Evolutionary conservation across 2,888 invertebrate species (phyloP), one percentile per base, ranked within the genome.

Genomic region (Drosophila falleni): DNA sequence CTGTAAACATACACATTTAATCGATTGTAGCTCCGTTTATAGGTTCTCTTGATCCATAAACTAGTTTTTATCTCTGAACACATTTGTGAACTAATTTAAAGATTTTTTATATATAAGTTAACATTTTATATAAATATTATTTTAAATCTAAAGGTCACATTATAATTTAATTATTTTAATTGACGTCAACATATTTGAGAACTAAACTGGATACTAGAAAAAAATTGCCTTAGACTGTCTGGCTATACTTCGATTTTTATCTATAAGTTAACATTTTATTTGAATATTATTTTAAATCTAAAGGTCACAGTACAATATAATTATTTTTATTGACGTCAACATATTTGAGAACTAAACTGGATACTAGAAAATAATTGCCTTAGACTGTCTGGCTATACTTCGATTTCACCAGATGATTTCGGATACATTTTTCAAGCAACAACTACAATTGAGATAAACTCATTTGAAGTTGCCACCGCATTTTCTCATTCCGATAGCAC

Each of bases 381-480:
- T 47, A 9, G 46, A 3, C 3, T n/a, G 26, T 29, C 26, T n/a
- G 13, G 23, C 44, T 9, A 6, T 13, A 23, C 13, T 6, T 13
- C 23, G 6, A 44, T 8, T n/a, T 31, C 19, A 15, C 37, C 13
- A 55, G 42, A 33, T 23, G 13, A 42, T 19, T 42, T 42, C n/a
- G 9, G 10, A 16, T 16, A 15, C 0, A 29, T n/a, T 49, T 37
- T 1, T 13, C 10, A 8, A 10, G 10, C 55, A 33, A 19, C 31
- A 31, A 53, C 6, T 19, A 4, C 5, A 58, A 46, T 33, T 46
- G 15, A 50, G 11, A 15, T 23, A 62, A 71, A 46, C 50, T 62
- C 46, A 62, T 70, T 78, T 61, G 26, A 35, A 33, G 6, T 49
- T 11, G 23, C 16, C 29, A 19, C 16, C 49, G 23, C 56, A 33